phyloP scores from a whole-genome alignment of 2,797 vertebrate species.

The Phrynocephalus forsythii region DNA sequence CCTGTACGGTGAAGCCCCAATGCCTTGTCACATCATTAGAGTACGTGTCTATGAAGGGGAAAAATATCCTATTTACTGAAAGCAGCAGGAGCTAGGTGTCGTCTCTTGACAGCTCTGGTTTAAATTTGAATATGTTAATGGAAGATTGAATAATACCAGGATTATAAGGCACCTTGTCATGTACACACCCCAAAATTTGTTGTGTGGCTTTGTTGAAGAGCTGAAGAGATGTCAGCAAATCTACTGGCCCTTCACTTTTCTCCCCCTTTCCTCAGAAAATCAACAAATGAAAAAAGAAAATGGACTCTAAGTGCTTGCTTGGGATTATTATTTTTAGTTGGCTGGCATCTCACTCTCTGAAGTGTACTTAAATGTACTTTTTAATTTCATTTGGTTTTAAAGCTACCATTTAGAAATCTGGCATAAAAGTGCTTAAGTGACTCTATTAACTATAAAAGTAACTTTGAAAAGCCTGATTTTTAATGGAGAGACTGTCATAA shows the following conservation, averaged over 20 bases:
- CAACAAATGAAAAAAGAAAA: slow-evolving; percentile 30
- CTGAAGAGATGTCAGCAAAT: background rate
- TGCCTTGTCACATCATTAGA: slow-evolving; percentile 57
- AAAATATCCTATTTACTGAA: slow-evolving; percentile 45
- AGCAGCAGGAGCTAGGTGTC: slow-evolving; percentile 28
- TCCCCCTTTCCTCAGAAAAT: background rate
- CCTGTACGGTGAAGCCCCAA: slow-evolving; percentile 57
- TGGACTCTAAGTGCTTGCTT: slow-evolving; percentile 24
- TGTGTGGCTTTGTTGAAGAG: background rate
- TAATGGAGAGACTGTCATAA: slow-evolving; percentile 57
- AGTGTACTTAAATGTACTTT: slow-evolving; percentile 54
- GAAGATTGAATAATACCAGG: slow-evolving; percentile 41
- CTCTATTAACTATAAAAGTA: slow-evolving; percentile 54
- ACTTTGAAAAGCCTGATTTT: slow-evolving; percentile 58
- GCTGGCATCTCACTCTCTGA: slow-evolving; percentile 50
- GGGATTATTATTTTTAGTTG: slow-evolving; percentile 46
- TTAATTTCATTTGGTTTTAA: slow-evolving; percentile 63
- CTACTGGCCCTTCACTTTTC: background rate
- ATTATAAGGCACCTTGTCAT: slow-evolving; percentile 16
- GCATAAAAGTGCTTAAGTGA: slow-evolving; percentile 55
- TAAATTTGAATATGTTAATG: slow-evolving; percentile 55
- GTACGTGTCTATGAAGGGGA: slow-evolving; percentile 13
- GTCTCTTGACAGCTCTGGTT: slow-evolving; percentile 28
- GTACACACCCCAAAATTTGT: background rate
- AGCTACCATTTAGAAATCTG: slow-evolving; percentile 57